phyloP scores from a whole-genome alignment of 2,888 invertebrate genomes.

The Panorpa germanica region DNA sequence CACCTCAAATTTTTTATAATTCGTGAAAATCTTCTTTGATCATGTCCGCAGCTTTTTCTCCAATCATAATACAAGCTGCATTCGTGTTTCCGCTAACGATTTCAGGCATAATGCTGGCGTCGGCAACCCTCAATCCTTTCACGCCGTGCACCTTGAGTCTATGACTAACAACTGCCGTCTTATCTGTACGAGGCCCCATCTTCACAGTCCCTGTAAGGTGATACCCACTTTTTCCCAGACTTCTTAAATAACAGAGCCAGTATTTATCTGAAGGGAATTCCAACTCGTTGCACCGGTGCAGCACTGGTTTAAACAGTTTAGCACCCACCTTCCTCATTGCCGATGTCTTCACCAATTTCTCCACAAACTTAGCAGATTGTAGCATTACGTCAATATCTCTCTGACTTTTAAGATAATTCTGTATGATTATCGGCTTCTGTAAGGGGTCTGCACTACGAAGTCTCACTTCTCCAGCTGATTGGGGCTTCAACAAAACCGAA shows the following conservation, averaged over 20 bases:
- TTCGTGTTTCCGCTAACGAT: slow-evolving; percentile 67
- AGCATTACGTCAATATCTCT: slow-evolving; percentile 30
- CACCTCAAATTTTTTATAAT: too few relatives aligned
- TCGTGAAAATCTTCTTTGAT: too few relatives aligned
- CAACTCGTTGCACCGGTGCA: slow-evolving; percentile 30
- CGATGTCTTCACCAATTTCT: slow-evolving; percentile 22
- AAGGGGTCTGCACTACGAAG: slow-evolving; percentile 32
- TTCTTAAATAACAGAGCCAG: slow-evolving; percentile 47
- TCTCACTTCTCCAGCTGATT: slow-evolving; percentile 33
- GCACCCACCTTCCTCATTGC: slow-evolving; percentile 22
- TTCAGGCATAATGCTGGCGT: slow-evolving; percentile 62
- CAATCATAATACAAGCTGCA: slow-evolving; percentile 72
- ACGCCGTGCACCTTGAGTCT: slow-evolving; percentile 42
- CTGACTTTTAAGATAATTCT: slow-evolving; percentile 38
- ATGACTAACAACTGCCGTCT: slow-evolving; percentile 44
- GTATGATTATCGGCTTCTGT: slow-evolving; percentile 36
- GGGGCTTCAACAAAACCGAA: slow-evolving; percentile 26
- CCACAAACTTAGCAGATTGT: slow-evolving; percentile 22
- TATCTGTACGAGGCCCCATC: slow-evolving; percentile 43
- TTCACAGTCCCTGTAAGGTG: slow-evolving; percentile 51
- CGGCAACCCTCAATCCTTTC: slow-evolving; percentile 42
- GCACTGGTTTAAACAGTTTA: slow-evolving; percentile 18
- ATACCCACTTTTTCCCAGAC: slow-evolving; percentile 44
- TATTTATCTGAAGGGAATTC: slow-evolving; percentile 39
- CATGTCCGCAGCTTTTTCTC: slow-evolving; percentile 61